Evolutionary conservation across 35 echinoderm and acorn worm species (phyloP).

Genomic region (Heliocidaris erythrogramma): DNA sequence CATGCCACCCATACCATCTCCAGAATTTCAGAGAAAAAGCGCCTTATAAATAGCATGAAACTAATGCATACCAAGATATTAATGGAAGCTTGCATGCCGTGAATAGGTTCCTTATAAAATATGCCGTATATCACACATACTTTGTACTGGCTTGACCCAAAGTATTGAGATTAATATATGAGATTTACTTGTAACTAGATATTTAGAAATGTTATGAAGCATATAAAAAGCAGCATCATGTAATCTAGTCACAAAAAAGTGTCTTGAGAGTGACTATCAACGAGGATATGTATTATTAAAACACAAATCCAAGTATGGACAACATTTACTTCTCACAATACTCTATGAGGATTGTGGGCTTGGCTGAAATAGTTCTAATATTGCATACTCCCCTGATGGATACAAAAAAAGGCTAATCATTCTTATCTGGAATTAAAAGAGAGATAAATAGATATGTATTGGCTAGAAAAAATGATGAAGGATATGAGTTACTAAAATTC

Average conservation of each 20-base stretch:
- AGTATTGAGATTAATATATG: too few species aligned
- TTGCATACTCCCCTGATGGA: neutral
- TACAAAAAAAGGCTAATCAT: neutral
- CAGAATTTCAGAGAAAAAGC: too few species aligned
- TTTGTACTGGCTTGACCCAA: too few species aligned
- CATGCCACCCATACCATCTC: too few species aligned
- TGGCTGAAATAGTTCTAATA: neutral
- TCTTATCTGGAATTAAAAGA: neutral
- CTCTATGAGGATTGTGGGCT: too few species aligned
- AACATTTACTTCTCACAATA: too few species aligned
- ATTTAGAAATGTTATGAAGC: neutral
- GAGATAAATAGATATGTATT: neutral
- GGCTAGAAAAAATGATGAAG: neutral
- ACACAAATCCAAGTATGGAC: neutral
- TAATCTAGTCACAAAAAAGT: neutral
- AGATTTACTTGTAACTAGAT: too few species aligned
- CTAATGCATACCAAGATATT: neutral
- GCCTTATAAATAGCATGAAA: too few species aligned
- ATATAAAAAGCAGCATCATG: neutral
- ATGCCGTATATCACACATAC: too few species aligned
- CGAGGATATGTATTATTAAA: neutral
- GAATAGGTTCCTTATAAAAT: neutral
- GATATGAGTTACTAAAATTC: neutral
- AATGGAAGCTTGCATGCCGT: conserved; percentile 5
- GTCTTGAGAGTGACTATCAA: neutral